These are phyloP conservation scores for Spongilla lacustris DNA, from an alignment of 37 sponge, comb jelly and placozoan genomes.

Conservation along the genomic window DNA sequence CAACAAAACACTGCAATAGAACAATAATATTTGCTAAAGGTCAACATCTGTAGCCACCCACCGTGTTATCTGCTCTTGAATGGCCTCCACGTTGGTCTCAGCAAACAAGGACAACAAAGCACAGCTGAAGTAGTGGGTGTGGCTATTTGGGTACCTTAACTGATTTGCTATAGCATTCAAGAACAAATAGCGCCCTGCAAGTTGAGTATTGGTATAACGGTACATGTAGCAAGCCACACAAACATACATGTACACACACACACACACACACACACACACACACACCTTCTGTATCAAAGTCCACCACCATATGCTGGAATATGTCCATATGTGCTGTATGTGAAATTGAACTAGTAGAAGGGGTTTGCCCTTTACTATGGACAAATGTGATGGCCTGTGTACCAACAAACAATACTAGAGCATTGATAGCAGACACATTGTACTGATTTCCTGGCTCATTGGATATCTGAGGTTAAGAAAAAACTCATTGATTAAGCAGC, in stretches of 20 bases:
- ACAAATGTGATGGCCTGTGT: constrained; percentile 90
- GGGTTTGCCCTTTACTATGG: constrained; percentile 76
- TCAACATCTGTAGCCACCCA: not conserved
- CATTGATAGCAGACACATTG: constrained; percentile 94
- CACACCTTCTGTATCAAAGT: constrained; percentile 96
- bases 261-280: constrained; percentile 23
- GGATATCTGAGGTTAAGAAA: constrained; percentile 58
- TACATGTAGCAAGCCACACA: not conserved
- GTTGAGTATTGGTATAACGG: not conserved
- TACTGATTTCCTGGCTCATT: constrained; percentile 88
- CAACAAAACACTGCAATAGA: constrained; percentile 81
- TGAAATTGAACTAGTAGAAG: constrained; percentile 85
- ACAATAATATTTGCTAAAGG: not conserved
- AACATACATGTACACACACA: not conserved
- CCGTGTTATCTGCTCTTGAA: constrained; percentile 99
- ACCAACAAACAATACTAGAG: constrained; percentile 94
- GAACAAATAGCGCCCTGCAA: constrained; percentile 95
- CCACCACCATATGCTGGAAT: constrained; percentile 91
- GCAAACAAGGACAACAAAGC: constrained; percentile 93
- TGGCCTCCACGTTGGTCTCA: constrained; percentile 92
- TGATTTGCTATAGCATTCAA: constrained; percentile 99
- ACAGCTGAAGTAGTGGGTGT: constrained; percentile 99
- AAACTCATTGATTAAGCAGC: too few relatives aligned
- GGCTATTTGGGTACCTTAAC: constrained; percentile 97
- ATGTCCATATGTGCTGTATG: constrained; percentile 98